These are phyloP conservation scores for Timema cristinae DNA, from an alignment of 2,888 invertebrate species.

Conservation along the genomic window DNA sequence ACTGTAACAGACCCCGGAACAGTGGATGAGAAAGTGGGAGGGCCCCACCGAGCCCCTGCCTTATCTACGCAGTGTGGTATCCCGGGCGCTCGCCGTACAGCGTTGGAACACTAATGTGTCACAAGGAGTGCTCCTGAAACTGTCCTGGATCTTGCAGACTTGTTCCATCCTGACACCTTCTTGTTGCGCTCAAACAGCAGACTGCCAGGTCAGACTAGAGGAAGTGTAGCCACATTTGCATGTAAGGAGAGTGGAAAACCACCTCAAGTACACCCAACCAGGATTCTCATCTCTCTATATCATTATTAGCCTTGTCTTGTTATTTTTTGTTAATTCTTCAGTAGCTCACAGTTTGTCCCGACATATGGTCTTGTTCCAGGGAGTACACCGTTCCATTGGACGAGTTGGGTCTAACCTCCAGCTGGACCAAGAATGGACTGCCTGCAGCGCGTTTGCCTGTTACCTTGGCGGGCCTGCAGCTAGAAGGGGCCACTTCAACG, in stretches of 20 bases:
- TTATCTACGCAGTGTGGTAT: constrained; percentile 55
- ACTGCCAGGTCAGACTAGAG: constrained; percentile 53
- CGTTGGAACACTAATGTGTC: constrained; percentile 49
- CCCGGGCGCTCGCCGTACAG: constrained; percentile 51
- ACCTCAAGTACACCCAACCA: too few species aligned
- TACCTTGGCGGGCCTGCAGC: constrained; percentile 53
- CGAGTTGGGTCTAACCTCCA: constrained; percentile 49
- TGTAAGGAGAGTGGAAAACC: too few species aligned
- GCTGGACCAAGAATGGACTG: constrained; percentile 46
- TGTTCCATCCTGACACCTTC: constrained; percentile 69
- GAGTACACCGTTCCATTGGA: constrained; percentile 48
- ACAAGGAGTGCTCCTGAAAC: constrained; percentile 46
- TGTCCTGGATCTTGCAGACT: constrained; percentile 59
- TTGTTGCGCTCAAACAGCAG: constrained; percentile 68
- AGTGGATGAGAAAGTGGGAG: constrained; percentile 67
- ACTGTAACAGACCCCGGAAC: constrained; percentile 57
- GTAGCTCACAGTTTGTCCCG: too few species aligned
- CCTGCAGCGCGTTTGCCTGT: constrained; percentile 44
- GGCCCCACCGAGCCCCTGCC: constrained; percentile 58
- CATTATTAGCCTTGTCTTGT: too few species aligned
- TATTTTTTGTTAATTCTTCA: too few species aligned
- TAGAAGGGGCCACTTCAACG: constrained; percentile 65
- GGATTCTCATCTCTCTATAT: too few species aligned
- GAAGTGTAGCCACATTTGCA: too few species aligned
- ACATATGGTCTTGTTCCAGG: constrained; percentile 38